phyloP scores from a whole-genome alignment of 2,797 vertebrate genomes.

The Cetoscarus ocellatus region DNA sequence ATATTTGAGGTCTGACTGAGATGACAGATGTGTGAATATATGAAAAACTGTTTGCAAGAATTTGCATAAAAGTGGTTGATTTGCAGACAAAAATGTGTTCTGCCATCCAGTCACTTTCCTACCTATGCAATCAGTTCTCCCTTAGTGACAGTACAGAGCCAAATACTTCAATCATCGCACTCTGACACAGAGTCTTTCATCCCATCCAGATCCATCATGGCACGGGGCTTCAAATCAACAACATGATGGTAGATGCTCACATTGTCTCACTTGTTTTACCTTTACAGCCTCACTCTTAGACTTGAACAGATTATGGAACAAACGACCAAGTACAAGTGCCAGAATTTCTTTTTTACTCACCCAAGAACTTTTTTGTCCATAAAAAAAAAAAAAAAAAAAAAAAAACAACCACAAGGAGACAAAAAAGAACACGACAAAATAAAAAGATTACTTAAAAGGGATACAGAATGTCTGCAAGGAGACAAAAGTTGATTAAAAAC shows the following conservation, averaged over 20 bases:
- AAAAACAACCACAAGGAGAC: neutral
- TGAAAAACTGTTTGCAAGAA: constrained; percentile 68
- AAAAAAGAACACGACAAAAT: neutral
- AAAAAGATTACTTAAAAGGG: neutral
- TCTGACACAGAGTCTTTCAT: constrained; percentile 65
- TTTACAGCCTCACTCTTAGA: constrained; percentile 20
- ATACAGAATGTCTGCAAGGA: neutral
- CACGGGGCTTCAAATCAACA: constrained; percentile 50
- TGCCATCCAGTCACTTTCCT: constrained; percentile 69
- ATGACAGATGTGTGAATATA: constrained; percentile 75
- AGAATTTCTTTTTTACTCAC: neutral
- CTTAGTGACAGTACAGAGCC: neutral
- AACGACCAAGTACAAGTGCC: neutral
- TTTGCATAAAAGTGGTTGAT: constrained; percentile 77
- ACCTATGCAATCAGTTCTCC: constrained; percentile 67
- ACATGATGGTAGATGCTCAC: constrained; percentile 26
- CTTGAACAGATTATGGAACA: constrained; percentile 19
- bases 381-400: neutral
- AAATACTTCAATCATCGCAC: constrained; percentile 61
- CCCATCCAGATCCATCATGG: constrained; percentile 58
- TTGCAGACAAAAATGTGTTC: constrained; percentile 69
- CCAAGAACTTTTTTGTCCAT: neutral
- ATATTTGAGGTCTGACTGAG: constrained; percentile 66
- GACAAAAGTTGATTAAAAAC: too few relatives aligned
- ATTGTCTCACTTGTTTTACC: constrained; percentile 29